Evolutionary conservation across 1,140 invertebrate species (phyloP).

Genomic region (Lepidurus apus): DNA sequence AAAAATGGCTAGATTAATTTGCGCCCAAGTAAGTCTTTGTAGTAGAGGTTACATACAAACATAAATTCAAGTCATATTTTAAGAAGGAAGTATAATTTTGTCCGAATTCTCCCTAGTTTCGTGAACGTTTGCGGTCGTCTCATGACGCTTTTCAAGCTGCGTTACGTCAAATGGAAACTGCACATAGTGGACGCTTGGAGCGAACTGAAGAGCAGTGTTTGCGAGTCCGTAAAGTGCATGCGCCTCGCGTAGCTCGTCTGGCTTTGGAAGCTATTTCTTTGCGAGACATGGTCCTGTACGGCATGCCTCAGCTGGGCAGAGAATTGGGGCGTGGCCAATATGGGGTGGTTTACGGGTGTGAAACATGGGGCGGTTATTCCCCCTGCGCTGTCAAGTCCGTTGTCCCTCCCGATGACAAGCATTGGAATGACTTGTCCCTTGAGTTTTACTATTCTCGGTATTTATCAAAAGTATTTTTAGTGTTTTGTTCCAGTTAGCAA

Average conservation of each 20-base stretch:
- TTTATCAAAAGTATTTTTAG: background rate
- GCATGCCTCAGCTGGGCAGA: constrained; percentile 67
- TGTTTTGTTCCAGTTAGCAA: background rate
- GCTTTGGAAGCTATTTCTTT: constrained; percentile 79
- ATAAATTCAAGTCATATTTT: background rate
- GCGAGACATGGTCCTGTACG: constrained; percentile 66
- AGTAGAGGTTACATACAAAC: constrained; percentile 33
- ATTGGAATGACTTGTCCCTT: constrained; percentile 87
- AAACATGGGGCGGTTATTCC: constrained; percentile 63
- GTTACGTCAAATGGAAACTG: constrained; percentile 60
- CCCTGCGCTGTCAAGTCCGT: constrained; percentile 86
- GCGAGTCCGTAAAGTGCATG: constrained; percentile 68
- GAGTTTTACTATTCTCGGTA: constrained; percentile 82
- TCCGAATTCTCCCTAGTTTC: constrained; percentile 45
- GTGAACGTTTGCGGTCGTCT: constrained; percentile 59
- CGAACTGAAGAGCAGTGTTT: constrained; percentile 75
- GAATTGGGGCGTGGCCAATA: constrained; percentile 87
- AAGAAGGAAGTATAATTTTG: background rate
- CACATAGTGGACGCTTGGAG: constrained; percentile 65
- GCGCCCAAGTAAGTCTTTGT: constrained; percentile 54
- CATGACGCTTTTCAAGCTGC: constrained; percentile 64
- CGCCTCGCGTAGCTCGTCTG: constrained; percentile 73
- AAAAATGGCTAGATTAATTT: constrained; percentile 69
- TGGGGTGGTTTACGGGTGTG: constrained; percentile 83
- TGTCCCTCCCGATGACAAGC: constrained; percentile 80